These are phyloP conservation scores for Nephotettix cincticeps DNA, from an alignment of 1,140 invertebrate species.

Conservation along the genomic window DNA sequence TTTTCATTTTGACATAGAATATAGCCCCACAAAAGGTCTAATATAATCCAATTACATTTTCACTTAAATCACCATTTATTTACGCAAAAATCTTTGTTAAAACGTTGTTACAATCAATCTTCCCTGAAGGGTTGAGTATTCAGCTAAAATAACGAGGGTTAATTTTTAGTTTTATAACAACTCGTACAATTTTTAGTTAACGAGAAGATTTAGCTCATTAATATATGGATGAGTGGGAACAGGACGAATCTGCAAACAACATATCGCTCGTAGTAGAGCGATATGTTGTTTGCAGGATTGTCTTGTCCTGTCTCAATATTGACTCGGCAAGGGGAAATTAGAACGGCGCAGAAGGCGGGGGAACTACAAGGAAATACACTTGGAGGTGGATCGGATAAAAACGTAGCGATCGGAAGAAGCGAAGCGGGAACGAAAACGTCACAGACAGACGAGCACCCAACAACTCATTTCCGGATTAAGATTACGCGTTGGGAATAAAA, in stretches of 20 bases:
- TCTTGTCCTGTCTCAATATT: conserved; percentile 9
- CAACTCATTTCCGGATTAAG: conserved; percentile 19
- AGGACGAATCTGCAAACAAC: conserved; percentile 14
- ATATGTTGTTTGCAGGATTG: background rate
- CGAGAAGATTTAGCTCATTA: too few species aligned
- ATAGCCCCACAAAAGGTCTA: too few species aligned
- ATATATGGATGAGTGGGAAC: too few species aligned
- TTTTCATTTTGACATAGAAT: too few species aligned
- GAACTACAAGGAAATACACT: conserved; percentile 18
- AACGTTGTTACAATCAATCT: too few species aligned
- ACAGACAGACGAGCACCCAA: conserved; percentile 9
- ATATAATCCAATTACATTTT: too few species aligned
- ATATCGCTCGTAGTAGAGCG: background rate
- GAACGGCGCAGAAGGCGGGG: background rate
- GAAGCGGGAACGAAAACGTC: background rate
- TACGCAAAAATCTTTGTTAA: too few species aligned
- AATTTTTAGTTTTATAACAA: too few species aligned
- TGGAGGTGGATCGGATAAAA: conserved; percentile 18
- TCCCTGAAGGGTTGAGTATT: too few species aligned
- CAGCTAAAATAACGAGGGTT: too few species aligned
- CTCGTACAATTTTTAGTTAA: too few species aligned
- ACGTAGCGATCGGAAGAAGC: background rate
- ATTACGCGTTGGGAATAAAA: conserved; percentile 14
- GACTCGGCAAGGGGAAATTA: conserved; percentile 15
- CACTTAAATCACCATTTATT: too few species aligned